These are phyloP conservation scores for Champsocephalus esox DNA, from an alignment of 2,797 vertebrate genomes.

Conservation along the genomic window DNA sequence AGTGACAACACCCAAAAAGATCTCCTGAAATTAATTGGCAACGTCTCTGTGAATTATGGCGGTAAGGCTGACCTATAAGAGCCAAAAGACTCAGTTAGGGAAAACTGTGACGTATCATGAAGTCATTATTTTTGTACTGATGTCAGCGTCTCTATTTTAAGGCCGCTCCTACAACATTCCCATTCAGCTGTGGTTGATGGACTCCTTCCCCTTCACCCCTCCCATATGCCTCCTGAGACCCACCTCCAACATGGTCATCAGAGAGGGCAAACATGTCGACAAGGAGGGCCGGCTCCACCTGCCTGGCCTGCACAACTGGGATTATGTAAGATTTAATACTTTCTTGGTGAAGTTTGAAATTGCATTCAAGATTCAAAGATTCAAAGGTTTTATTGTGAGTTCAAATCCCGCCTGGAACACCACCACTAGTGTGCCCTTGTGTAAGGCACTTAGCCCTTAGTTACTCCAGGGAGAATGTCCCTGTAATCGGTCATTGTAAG, in stretches of 20 bases:
- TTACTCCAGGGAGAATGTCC: too few species aligned
- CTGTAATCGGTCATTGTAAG: too few species aligned
- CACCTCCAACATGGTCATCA: constrained; percentile 91
- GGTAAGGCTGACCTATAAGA: constrained; percentile 78
- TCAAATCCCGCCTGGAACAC: too few species aligned
- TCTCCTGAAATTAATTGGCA: constrained; percentile 91
- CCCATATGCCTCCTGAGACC: constrained; percentile 95
- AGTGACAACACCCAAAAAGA: constrained; percentile 93
- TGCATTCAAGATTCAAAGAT: too few species aligned
- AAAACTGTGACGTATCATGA: background rate
- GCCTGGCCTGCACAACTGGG: constrained; percentile 93
- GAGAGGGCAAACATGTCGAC: constrained; percentile 93
- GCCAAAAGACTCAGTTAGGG: too few species aligned
- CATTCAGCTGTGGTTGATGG: constrained; percentile 92
- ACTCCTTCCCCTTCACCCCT: constrained; percentile 96
- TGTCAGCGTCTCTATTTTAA: constrained; percentile 47
- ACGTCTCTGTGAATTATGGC: constrained; percentile 90
- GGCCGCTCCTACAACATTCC: constrained; percentile 94
- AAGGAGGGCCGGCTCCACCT: constrained; percentile 90
- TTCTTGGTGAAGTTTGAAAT: background rate
- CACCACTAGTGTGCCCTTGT: too few species aligned
- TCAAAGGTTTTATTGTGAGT: too few species aligned
- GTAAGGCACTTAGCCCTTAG: too few species aligned
- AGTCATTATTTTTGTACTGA: constrained; percentile 12
- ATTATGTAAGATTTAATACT: constrained; percentile 86